Evolutionary conservation across 2,797 vertebrate genomes (phyloP).

Genomic region (Poeciliopsis presidionis): DNA sequence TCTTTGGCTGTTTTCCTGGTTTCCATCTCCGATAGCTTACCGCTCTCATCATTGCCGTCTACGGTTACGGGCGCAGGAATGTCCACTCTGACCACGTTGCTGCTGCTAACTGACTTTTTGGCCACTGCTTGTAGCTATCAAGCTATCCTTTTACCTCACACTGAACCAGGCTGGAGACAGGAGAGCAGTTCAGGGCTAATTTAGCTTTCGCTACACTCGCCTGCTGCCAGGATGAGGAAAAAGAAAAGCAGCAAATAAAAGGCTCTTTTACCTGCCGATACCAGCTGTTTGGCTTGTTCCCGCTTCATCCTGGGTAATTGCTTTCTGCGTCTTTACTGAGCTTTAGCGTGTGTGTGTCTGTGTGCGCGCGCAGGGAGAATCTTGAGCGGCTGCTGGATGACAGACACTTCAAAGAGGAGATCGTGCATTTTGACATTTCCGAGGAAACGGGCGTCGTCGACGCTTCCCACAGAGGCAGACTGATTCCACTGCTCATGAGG

Average conservation of each 20-base stretch:
- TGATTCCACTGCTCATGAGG: conserved; percentile 97
- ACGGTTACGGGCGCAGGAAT: conserved; percentile 59
- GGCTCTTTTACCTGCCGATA: not conserved
- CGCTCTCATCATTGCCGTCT: conserved; percentile 38
- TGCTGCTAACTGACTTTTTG: conserved; percentile 1
- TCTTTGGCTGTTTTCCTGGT: conserved; percentile 35
- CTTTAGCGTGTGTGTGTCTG: not conserved
- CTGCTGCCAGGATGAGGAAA: not conserved
- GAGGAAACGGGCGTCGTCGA: conserved; percentile 89
- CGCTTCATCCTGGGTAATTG: not conserved
- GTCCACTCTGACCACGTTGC: conserved; percentile 14
- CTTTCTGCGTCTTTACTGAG: not conserved
- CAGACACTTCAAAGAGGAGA: conserved; percentile 96
- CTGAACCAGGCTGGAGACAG: conserved; percentile 33
- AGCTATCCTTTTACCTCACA: conserved; percentile 40
- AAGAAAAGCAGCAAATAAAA: not conserved
- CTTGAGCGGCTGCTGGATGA: conserved; percentile 92
- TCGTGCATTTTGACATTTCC: conserved; percentile 93
- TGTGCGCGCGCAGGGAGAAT: conserved; percentile 84
- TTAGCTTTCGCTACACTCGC: conserved; percentile 19
- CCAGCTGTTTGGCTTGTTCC: not conserved
- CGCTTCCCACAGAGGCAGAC: conserved; percentile 83
- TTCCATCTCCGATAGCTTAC: conserved; percentile 11
- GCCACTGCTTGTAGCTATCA: conserved; percentile 32
- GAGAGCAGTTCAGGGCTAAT: conserved; percentile 6